Base-by-base conservation (phyloP, 2,113 vertebrate genomes). In the Coptodon rendalli region DNA sequence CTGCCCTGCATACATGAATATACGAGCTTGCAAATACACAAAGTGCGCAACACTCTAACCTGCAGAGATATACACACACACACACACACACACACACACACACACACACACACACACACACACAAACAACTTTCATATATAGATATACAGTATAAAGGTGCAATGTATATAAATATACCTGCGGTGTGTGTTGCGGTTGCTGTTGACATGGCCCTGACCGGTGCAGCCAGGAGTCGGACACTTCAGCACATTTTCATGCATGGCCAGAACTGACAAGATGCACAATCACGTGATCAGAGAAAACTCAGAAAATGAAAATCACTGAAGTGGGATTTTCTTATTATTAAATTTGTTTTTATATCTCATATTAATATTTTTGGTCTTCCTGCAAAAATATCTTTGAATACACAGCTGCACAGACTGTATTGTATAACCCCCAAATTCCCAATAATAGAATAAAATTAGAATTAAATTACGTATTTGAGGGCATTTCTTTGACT, bases 241-340 rank as follows among this genome's bases (percentile, higher is more conserved):
- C 96, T 99, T 99, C 93, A 99, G 96, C 93, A 99, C 98, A 31
- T 99, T 99, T 96, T 99, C 99, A 13, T 99, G 99, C 99, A 99
- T 99, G 76, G 99, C 99, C 96, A 99, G 91, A 93, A 99, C 99
- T 99, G 95, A 81, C 40, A 90, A 89, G 45, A 88, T 19, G 88
- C 50, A 85, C 56, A 85, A 34, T 76, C 71, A 86, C 29, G 17
- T 11, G 5, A 13, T 82, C 10, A 86, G 31, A 87, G 8, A 54
- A 68, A 27, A 56, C 50, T 66, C 61, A 66, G 61, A 66, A 45
- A 27, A 31, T 85, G 43, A 19, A 54, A 63, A 45, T 34, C 17
- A 54, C 22, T 40, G 53, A 48, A 17, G 9, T 19, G 43, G 43
- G 24, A 76, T 76, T 76, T 48, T 16, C 24, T 50, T 50, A 29